Evolutionary conservation across 2,888 invertebrate species (phyloP).

Genomic region (Labia minor): DNA sequence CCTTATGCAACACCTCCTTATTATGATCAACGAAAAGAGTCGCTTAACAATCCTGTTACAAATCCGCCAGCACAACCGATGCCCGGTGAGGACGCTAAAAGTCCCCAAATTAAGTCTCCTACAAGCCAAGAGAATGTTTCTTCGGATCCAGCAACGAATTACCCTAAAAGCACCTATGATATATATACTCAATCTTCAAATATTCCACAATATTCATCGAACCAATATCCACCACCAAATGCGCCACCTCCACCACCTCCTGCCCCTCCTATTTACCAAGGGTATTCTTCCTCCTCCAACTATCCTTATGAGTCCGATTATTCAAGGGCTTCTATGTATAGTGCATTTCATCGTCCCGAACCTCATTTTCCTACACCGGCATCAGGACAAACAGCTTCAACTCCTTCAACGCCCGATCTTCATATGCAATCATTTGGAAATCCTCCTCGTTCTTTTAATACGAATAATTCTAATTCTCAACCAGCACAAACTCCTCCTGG

Average conservation of each 20-base stretch:
- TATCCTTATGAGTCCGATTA: constrained; percentile 24
- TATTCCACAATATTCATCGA: neutral
- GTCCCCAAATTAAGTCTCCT: neutral
- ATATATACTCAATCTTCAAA: neutral
- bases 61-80: neutral
- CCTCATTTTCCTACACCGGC: constrained; percentile 23
- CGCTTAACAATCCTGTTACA: neutral
- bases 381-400: neutral
- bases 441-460: neutral
- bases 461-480: neutral
- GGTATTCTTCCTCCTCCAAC: constrained; percentile 9
- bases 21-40: neutral
- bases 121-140: neutral
- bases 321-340: constrained; percentile 26
- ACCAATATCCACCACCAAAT: neutral
- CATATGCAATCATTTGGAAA: neutral
- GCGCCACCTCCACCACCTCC: neutral
- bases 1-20: neutral
- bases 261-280: neutral
- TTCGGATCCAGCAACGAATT: neutral
- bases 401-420: neutral
- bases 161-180: neutral
- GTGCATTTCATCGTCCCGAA: constrained; percentile 28
- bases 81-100: neutral
- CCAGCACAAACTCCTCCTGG: neutral